Evolutionary conservation across 2,888 invertebrate genomes (phyloP).

Genomic region (Tromatobia lineatoria): DNA sequence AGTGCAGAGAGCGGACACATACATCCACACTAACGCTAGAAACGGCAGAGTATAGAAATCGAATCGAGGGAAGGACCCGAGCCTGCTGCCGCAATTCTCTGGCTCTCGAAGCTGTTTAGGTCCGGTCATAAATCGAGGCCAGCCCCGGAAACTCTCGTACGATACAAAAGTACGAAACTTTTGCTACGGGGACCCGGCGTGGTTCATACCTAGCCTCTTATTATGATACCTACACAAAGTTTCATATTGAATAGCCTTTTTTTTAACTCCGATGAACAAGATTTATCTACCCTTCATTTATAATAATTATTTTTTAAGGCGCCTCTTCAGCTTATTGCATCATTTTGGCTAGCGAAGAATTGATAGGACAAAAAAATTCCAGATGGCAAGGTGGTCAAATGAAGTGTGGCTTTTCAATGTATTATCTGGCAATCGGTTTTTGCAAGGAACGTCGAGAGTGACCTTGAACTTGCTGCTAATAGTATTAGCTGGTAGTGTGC

Average conservation of each 20-base stretch:
- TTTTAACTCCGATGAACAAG: neutral
- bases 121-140: constrained; percentile 66
- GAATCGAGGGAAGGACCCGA: constrained; percentile 49
- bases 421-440: constrained; percentile 43
- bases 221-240: constrained; percentile 65
- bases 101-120: constrained; percentile 54
- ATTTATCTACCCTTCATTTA: neutral
- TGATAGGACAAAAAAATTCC: neutral
- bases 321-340: neutral
- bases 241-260: constrained; percentile 36
- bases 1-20: constrained; percentile 11
- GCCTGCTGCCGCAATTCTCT: constrained; percentile 53
- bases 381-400: constrained; percentile 58
- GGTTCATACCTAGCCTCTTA: neutral
- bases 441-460: constrained; percentile 48
- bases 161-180: constrained; percentile 62
- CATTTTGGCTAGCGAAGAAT: neutral
- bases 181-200: constrained; percentile 31
- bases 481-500: constrained; percentile 61
- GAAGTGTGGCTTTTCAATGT: neutral
- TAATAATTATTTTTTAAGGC: neutral
- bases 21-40: constrained; percentile 24
- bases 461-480: constrained; percentile 72
- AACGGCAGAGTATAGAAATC: constrained; percentile 43
- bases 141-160: constrained; percentile 49